Evolutionary conservation across 2,113 vertebrate genomes (phyloP).

Genomic region (Euleptes europaea): DNA sequence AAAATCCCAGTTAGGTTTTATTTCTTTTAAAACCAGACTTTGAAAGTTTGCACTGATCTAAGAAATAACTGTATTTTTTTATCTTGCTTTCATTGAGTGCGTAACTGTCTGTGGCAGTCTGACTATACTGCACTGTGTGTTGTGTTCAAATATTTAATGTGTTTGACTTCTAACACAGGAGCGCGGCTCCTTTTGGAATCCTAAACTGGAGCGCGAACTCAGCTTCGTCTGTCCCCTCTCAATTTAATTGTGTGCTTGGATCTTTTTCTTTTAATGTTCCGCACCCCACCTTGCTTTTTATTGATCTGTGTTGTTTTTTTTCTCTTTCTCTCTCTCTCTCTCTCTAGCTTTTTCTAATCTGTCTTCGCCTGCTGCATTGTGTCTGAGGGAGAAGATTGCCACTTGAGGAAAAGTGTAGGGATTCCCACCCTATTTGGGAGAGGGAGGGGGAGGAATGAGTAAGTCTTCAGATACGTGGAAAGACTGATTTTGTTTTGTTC

Average conservation of each 20-base stretch:
- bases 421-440: conserved; percentile 71
- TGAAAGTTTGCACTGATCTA: neutral
- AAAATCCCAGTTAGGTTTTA: neutral
- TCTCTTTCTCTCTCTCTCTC: conserved; percentile 73
- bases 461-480: conserved; percentile 68
- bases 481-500: conserved; percentile 53
- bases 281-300: conserved; percentile 55
- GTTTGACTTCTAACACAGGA: conserved; percentile 19
- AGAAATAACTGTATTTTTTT: conserved; percentile 3
- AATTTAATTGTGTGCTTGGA: conserved; percentile 21
- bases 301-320: conserved; percentile 57
- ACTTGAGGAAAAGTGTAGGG: conserved; percentile 88
- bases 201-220: neutral
- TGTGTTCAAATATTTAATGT: conserved; percentile 44
- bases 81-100: neutral
- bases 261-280: conserved; percentile 41
- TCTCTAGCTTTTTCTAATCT: conserved; percentile 98
- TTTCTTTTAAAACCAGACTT: neutral
- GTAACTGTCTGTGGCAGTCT: neutral
- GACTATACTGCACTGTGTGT: neutral
- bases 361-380: conserved; percentile 85
- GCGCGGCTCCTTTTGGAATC: neutral
- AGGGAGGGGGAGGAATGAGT: conserved; percentile 62
- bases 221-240: neutral
- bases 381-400: conserved; percentile 92